Base-by-base conservation (phyloP, 2,797 vertebrate genomes). In the Cichlasoma orientale region DNA sequence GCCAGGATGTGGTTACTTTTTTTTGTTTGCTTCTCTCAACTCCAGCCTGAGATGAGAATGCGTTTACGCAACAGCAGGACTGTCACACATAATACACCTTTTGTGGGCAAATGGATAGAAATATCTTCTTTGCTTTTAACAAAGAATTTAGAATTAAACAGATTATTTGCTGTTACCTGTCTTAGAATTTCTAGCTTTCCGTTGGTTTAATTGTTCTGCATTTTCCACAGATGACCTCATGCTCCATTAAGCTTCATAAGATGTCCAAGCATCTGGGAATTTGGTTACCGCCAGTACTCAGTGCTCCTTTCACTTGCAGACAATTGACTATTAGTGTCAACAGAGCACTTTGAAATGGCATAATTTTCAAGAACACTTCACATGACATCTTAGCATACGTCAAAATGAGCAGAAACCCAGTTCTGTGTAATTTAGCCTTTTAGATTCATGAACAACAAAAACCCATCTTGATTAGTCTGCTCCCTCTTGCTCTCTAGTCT, bases 341-440 rank as follows among this genome's bases (percentile, higher is more conserved):
- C 10, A n/a, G 19, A 47, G 41, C 25, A 29, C 38, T 68, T 68
- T 18, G 12, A 68, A 68, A 29, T 44, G 5, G 1, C 55, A 19
- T 10, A 68, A 77, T 74, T 57, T 81, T 79, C 52, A 72, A 73
- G 16, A 83, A 75, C 75, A 61, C 69, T 66, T 78, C 72, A 72
- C 56, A 82, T 61, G 56, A 80, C 68, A 84, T 86, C 91, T 82
- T 58, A 79, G 50, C 75, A 77, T 54, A 82, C 52, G 72, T 77
- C 31, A 55, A 74, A 54, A 54, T 14, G 27, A 33, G 25, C 3
- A 4, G 50, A 21, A 58, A 61, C 75, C 36, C 78, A 52, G 52
- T 68, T 77, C n/a, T 61, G 13, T 76, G 18, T 29, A 55, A 70
- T 80, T 78, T 58, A 6, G 63, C 54, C 56, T 54, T 61, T 83